Base-by-base conservation (phyloP, 2,888 invertebrate genomes). In the Mythimna pallens region DNA sequence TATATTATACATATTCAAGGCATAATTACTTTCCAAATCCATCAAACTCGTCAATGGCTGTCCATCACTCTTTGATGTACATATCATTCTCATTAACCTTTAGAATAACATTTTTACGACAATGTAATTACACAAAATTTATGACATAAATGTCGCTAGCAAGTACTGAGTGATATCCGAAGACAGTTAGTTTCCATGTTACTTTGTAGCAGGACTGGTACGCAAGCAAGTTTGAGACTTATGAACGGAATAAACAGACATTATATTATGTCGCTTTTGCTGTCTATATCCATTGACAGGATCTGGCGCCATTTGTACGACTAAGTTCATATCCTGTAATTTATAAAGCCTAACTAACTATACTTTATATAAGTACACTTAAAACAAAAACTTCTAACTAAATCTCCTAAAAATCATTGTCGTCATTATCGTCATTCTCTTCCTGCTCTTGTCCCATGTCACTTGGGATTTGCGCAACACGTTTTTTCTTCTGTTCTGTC, bases 141-240 rank as follows among this genome's bases (percentile, higher is more conserved):
- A 58, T 12, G 30, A 22, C 30, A 25, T n/a, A 52, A 54, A 65
- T 47, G 36, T 65, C 20, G 30, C 14, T 14, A 52, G 10, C 30
- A 43, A 52, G 34, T 47, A 36, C 52, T 57, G 12, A 58, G 52
- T 59, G n/a, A 55, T 67, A 65, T 70, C 73, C 61, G 36, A 66
- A 82, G 69, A 10, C 22, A 22, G 50, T 69, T 73, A 25, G 22
- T 59, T 61, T 61, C 59, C 10, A 57, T 17, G 65, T 59, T 70
- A 78, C 83, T 30, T 55, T 64, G 83, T 80, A 73, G 79, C 73
- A 62, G 47, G 14, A 66, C 63, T 52, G 54, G 76, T 79, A 54
- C 54, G 54, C 69, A 58, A 47, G 70, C 70, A 47, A 69, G 25
- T 68, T 54, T 74, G 22, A 68, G 43, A 77, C 40, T 58, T 77